Conservation (phyloP, 2,797 vertebrate species). For the Glossophaga mutica region DNA sequence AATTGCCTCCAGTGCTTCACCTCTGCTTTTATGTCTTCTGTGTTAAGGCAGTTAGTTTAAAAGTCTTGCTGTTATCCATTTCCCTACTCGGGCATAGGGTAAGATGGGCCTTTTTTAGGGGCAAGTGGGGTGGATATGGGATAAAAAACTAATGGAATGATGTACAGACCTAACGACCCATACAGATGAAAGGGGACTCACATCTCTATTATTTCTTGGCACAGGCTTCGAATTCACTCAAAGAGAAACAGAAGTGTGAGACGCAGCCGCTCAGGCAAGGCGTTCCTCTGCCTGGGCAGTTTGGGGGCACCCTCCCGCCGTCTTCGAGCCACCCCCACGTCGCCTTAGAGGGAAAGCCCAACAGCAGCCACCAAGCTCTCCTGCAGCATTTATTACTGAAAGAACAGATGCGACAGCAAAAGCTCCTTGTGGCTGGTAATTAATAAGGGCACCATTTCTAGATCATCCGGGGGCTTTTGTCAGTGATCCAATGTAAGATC, state of each 20-base stretch:
- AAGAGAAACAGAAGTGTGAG: conserved; percentile 91
- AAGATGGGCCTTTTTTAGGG: neutral
- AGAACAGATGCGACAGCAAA: conserved; percentile 97
- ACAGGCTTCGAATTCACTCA: conserved; percentile 91
- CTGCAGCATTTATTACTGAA: conserved; percentile 97
- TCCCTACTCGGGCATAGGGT: neutral
- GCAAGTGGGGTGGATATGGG: neutral
- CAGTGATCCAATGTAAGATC: neutral
- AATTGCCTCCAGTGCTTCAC: conserved; percentile 13
- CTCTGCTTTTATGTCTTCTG: conserved; percentile 17
- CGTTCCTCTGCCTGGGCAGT: conserved; percentile 88
- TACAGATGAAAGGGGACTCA: conserved; percentile 45
- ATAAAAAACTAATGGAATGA: neutral
- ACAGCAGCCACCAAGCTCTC: conserved; percentile 96
- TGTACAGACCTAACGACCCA: neutral
- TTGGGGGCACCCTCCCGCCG: conserved; percentile 87
- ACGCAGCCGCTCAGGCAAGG: conserved; percentile 85
- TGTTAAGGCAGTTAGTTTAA: conserved; percentile 60
- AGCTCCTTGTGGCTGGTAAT: conserved; percentile 93
- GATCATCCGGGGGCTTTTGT: conserved; percentile 18
- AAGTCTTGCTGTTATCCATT: conserved; percentile 35
- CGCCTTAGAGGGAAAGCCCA: conserved; percentile 92
- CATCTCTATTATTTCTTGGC: conserved; percentile 65
- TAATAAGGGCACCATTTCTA: neutral
- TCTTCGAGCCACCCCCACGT: conserved; percentile 84